Conservation (phyloP, 2,888 invertebrate species). For the Eupeodes luniger region DNA sequence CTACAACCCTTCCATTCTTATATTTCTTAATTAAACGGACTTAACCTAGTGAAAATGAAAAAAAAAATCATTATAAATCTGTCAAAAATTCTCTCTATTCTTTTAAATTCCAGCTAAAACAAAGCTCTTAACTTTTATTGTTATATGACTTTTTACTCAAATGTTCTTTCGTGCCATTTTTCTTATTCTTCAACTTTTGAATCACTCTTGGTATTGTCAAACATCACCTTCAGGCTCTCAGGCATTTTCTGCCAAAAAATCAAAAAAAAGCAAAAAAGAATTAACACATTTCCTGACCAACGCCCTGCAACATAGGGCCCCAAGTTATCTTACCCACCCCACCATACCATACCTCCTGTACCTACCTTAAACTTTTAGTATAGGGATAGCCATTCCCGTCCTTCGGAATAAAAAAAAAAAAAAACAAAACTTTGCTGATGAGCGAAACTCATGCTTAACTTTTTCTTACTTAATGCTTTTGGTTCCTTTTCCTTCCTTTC, state of each 20-base stretch:
- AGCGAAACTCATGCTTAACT: slow-evolving; percentile 52
- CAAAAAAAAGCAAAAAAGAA: neutral
- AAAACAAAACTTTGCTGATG: slow-evolving; percentile 39
- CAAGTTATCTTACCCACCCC: slow-evolving; percentile 52
- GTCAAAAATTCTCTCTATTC: neutral
- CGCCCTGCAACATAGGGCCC: slow-evolving; percentile 60
- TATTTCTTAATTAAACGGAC: no score
- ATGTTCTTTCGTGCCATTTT: neutral
- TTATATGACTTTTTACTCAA: neutral
- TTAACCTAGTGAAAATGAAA: neutral
- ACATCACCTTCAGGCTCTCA: slow-evolving; percentile 52
- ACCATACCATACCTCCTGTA: neutral
- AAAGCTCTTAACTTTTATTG: neutral
- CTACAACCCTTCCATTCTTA: no score
- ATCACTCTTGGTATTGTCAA: slow-evolving; percentile 54
- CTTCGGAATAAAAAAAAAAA: neutral
- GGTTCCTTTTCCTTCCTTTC: neutral
- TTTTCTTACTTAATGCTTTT: slow-evolving; percentile 58
- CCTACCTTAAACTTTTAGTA: no score
- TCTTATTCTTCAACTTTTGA: slow-evolving; percentile 42
- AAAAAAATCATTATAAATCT: neutral
- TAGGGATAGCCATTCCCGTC: slow-evolving; percentile 4
- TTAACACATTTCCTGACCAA: slow-evolving; percentile 67
- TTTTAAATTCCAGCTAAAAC: neutral
- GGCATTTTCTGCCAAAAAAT: slow-evolving; percentile 37